These are phyloP conservation scores for Cladopsammia gracilis DNA, from an alignment of 64 coral and sea anemone genomes.

Conservation along the genomic window DNA sequence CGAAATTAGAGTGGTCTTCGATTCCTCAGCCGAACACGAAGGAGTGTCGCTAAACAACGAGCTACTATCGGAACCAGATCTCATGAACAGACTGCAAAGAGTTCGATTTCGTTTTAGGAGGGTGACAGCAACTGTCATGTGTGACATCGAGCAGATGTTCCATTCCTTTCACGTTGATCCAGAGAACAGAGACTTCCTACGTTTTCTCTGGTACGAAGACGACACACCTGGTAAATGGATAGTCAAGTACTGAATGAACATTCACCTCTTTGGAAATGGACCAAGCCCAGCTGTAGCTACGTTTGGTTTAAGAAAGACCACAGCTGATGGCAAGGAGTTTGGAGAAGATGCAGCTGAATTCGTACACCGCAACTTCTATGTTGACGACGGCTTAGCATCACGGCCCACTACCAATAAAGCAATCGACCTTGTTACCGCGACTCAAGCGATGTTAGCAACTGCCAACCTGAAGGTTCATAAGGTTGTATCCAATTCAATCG, in stretches of 20 bases:
- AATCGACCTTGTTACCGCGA: no score
- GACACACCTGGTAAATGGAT: constrained; percentile 11
- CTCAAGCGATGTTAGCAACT: no score
- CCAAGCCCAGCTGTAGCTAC: constrained; percentile 36
- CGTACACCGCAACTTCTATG: no score
- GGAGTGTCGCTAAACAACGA: no score
- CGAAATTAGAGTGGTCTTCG: no score
- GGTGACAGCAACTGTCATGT: neutral
- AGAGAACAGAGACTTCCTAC: constrained; percentile 8
- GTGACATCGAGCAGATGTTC: constrained; percentile 56
- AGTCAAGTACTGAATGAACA: constrained; percentile 30
- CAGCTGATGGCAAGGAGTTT: neutral
- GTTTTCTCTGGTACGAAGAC: constrained; percentile 45
- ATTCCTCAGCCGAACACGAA: no score
- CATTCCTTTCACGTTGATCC: constrained; percentile 27
- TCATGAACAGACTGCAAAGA: no score
- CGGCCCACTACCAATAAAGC: no score
- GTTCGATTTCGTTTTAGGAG: constrained; percentile 19
- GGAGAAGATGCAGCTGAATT: constrained; percentile 3
- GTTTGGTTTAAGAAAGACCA: constrained; percentile 25
- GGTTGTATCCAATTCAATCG: no score
- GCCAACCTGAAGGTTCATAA: no score
- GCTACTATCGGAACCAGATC: no score
- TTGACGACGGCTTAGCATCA: no score
- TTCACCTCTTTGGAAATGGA: constrained; percentile 37